Conservation (phyloP, 2,113 vertebrate genomes). For the Picathartes gymnocephalus region DNA sequence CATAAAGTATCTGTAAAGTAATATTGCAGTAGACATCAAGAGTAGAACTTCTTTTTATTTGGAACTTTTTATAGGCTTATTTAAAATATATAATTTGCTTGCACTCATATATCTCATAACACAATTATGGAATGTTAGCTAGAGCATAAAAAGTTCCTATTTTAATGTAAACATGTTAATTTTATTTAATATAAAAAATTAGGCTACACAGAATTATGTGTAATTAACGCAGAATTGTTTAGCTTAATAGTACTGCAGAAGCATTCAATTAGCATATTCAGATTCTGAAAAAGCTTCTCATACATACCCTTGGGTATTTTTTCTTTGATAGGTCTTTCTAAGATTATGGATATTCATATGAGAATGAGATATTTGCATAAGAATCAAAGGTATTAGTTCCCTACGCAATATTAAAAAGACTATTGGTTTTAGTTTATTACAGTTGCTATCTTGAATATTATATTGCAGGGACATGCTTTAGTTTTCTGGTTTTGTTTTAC, state of each 20-base stretch:
- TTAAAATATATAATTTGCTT: neutral
- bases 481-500: neutral
- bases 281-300: neutral
- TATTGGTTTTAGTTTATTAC: neutral
- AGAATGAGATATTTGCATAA: slow-evolving; percentile 16
- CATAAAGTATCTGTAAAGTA: neutral
- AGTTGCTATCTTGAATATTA: neutral
- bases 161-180: neutral
- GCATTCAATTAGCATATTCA: neutral
- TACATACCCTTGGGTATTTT: neutral
- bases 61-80: neutral
- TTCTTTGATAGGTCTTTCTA: neutral
- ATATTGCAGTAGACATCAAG: neutral
- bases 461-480: neutral
- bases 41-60: neutral
- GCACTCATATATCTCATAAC: neutral
- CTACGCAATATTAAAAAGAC: neutral
- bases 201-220: neutral
- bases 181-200: neutral
- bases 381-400: neutral
- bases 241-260: neutral
- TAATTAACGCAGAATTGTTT: neutral
- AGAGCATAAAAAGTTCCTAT: neutral
- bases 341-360: slow-evolving; percentile 2
- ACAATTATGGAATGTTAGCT: neutral